Base-by-base conservation (phyloP, 2,888 invertebrate species). In the Andrena trimmerana region DNA sequence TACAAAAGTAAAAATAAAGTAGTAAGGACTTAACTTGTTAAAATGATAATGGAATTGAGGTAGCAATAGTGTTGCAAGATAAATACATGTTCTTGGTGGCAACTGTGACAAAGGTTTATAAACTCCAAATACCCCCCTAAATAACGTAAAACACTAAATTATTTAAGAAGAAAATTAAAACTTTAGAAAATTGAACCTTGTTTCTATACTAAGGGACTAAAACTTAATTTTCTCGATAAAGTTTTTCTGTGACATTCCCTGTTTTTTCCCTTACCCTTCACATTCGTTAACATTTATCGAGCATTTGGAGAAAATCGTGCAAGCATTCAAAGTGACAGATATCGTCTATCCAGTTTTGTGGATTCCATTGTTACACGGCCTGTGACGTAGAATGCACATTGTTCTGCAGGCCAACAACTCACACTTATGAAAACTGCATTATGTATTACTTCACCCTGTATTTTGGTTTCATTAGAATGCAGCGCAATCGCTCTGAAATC, bases 381-480 rank as follows among this genome's bases (percentile, higher is more conserved):
- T 24, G 1, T 57, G 24, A 57, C 24, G 20, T 20, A 24, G 10
- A 57, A 24, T 57, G 24, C 8, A 57, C 57, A 24, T 57, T 10
- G 24, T 24, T 57, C 10, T 10, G 24, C 20, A 57, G 24, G 57
- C 24, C 24, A 57, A 57, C 24, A 57, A 57, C 24, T 27, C 60
- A 60, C 31, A 16, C 31, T 27, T 33, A n/a, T 31, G n/a, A 60
- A 31, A 60, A 27, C 33, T n/a, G 31, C n/a, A 60, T 60, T 33
- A 60, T 60, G 60, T 31, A 31, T 31, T 60, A n/a, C 60, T 31
- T n/a, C 66, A 7, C 59, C 66, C 50, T 60, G 33, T 60, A 60
- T 66, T 78, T 78, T 78, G 59, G 65, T 78, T 78, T 78, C 59
- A 59, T 73, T 73, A 60, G 33, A 65, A 73, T 36, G 20, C 63